A percentile compares a stretch with the other conserved stretches of the same genome.
Evolutionary conservation across 35 echinoderm and acorn worm species (phyloP).

Genomic region (Lytechinus pictus): DNA sequence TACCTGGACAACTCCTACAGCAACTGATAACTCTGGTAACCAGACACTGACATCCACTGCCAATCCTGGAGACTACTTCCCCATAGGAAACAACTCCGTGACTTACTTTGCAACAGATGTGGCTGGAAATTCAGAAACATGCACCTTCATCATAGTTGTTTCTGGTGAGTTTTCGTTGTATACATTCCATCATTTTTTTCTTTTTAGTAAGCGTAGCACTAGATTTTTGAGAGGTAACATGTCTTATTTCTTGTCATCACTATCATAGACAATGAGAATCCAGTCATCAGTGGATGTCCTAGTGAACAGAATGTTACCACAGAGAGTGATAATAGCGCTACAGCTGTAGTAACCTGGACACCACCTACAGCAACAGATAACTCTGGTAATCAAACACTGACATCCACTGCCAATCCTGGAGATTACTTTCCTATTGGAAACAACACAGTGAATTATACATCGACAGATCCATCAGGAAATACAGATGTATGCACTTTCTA

Average conservation of each 20-base stretch:
- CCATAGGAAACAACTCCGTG: neutral
- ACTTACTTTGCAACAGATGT: neutral
- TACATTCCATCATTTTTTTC: neutral
- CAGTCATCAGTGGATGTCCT: neutral
- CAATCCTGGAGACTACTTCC: conserved; percentile 9
- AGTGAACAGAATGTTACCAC: conserved; percentile 7
- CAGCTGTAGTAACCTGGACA: too few species aligned
- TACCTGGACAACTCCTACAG: conserved; percentile 33
- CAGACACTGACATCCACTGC: neutral
- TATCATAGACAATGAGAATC: neutral
- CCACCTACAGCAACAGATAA: too few species aligned
- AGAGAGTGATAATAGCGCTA: too few species aligned
- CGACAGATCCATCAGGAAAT: too few species aligned
- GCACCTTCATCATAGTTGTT: neutral
- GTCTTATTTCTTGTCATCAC: neutral
- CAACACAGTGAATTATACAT: too few species aligned
- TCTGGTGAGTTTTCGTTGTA: neutral
- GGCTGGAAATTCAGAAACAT: neutral
- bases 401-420: too few species aligned
- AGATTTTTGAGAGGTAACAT: neutral
- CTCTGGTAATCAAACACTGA: too few species aligned
- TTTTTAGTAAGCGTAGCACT: neutral
- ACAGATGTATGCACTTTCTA: neutral
- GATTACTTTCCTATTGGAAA: too few species aligned
- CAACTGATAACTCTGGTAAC: conserved; percentile 36